phyloP scores from a whole-genome alignment of 2,113 vertebrate genomes.

The Sterrhoptilus dennistouni region DNA sequence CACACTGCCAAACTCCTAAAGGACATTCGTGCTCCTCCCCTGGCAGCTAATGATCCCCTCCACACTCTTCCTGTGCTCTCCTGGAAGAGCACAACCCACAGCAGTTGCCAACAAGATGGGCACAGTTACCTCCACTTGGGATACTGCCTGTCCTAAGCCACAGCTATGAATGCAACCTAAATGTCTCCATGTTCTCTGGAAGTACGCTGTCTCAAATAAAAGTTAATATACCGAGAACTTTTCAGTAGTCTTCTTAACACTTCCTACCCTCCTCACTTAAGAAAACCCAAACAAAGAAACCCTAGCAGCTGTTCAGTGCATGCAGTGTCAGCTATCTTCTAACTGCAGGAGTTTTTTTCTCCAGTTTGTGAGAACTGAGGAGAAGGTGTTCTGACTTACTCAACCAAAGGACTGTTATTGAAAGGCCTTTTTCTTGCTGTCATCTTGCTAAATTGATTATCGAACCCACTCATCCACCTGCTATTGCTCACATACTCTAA shows the following conservation, averaged over 20 bases:
- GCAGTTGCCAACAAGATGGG: neutral
- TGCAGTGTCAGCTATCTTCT: neutral
- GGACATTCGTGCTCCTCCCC: neutral
- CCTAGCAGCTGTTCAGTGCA: neutral
- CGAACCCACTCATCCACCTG: rapidly evolving
- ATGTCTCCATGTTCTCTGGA: neutral
- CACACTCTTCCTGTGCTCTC: neutral
- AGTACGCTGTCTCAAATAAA: neutral
- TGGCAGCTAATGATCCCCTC: neutral
- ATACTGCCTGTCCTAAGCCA: neutral
- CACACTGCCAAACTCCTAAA: neutral
- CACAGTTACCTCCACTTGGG: neutral
- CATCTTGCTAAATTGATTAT: neutral
- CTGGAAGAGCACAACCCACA: neutral
- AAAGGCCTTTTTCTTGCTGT: neutral
- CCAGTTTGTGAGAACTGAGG: neutral
- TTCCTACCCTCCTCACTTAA: neutral
- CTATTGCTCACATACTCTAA: neutral
- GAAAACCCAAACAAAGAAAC: neutral
- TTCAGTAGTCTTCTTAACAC: neutral
- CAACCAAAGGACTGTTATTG: rapidly evolving
- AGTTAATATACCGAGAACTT: neutral
- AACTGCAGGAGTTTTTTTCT: rapidly evolving
- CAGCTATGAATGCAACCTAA: neutral
- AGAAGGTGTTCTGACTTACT: neutral